Base-by-base conservation (phyloP, 2,797 vertebrate species). In the Sorex maritimensis region DNA sequence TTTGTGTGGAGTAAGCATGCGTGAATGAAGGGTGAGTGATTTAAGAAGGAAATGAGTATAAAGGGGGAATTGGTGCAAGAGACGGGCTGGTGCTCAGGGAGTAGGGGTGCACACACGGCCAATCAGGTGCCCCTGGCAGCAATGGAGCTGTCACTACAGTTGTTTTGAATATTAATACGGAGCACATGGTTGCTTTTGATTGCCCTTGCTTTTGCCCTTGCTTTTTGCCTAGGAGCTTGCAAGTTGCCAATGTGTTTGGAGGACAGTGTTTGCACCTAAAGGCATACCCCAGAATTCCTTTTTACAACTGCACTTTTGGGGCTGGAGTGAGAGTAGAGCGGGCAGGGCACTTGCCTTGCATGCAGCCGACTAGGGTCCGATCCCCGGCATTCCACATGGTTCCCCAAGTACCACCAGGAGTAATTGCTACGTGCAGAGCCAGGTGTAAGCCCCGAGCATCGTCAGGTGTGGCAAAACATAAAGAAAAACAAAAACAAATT, bases 181-280 rank as follows among this genome's bases (percentile, higher is more conserved):
- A 88, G 73, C 94, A 95, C 82, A 93, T 93, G 69, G 88, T 86
- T 90, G 65, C n/a, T 95, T 78, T 90, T 93, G 68, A 81, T 82
- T 88, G 87, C 58, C 93, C 80, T 84, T 93, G 92, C 88, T 94
- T 81, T 78, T 88, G 88, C 61, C 93, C 80, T 84, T 93, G 90
- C 88, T 95, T 55, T 93, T 93, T 93, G 61, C 73, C 77, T 68
- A 93, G 73, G 77, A 95, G 52, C 82, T 44, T 85, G 68, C 77
- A 75, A 90, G 58, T 74, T 65, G 61, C 69, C 93, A 90, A 72
- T 77, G 52, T 82, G 68, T 96, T 94, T 86, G 58, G 65, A 92
- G 46, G 65, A 80, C 26, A 63, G 44, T 82, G 67, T 88, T 83
- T 44, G 77, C 91, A 61, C 65, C 69, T 52, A 10, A 86, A 82